Conservation (phyloP, 2,113 vertebrate genomes). For the Cynoglossus semilaevis region DNA sequence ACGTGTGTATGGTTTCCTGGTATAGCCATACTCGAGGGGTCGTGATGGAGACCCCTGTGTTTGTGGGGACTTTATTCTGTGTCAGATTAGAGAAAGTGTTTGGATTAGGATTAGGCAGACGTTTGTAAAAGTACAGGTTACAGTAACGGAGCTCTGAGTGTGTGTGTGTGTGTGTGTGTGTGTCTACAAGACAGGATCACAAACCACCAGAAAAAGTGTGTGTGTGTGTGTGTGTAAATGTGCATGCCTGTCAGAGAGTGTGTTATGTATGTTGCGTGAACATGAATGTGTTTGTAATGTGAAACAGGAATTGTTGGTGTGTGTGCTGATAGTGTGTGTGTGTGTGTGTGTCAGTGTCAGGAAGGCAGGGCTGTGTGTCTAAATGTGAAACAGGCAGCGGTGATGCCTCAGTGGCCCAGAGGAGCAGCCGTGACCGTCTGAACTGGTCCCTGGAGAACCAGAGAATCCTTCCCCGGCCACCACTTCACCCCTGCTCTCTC, state of each 20-base stretch:
- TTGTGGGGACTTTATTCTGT: too few species aligned
- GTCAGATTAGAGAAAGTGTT: too few species aligned
- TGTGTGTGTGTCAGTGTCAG: slow-evolving; percentile 5
- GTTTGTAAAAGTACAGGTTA: too few species aligned
- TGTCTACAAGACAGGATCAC: too few species aligned
- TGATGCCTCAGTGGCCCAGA: slow-evolving; percentile 55
- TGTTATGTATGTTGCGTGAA: slow-evolving; percentile 42
- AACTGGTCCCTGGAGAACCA: slow-evolving; percentile 64
- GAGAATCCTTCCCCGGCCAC: slow-evolving; percentile 49
- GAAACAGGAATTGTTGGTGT: slow-evolving; percentile 66
- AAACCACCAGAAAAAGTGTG: too few species aligned
- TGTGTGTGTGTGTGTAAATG: slow-evolving; percentile 29
- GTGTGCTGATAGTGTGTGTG: too few species aligned
- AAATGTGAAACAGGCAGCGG: slow-evolving; percentile 73
- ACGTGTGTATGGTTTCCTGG: too few species aligned
- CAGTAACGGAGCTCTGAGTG: slow-evolving; percentile 27
- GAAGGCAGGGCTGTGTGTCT: slow-evolving; percentile 31
- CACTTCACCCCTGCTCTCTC: neutral
- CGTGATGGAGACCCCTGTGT: too few species aligned
- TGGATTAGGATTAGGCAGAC: too few species aligned
- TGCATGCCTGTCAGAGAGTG: slow-evolving; percentile 49
- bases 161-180: slow-evolving; percentile 32
- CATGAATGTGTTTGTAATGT: slow-evolving; percentile 55
- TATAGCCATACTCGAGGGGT: too few species aligned
- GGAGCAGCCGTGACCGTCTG: slow-evolving; percentile 57